Evolutionary conservation across 2,888 invertebrate species (phyloP).

Genomic region (Oscheius sp.): DNA sequence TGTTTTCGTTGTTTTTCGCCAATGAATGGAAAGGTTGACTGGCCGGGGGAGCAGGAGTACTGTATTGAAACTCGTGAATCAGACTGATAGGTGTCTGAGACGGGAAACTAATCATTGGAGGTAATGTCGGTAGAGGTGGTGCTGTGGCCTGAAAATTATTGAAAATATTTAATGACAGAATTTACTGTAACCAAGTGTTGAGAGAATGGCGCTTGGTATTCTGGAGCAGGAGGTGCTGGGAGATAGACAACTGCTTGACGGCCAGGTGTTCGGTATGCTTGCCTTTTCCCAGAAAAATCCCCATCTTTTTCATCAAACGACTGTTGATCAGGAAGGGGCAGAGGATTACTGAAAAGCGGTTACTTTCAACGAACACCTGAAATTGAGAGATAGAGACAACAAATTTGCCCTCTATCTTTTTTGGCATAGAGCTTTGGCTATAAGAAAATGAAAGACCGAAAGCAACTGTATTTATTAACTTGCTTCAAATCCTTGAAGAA

Average conservation of each 20-base stretch:
- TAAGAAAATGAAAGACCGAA: no score
- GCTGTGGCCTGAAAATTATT: conserved; percentile 28
- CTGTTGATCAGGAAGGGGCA: conserved; percentile 10
- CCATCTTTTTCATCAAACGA: background rate
- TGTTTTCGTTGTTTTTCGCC: conserved; percentile 1
- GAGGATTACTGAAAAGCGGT: background rate
- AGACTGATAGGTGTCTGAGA: conserved; percentile 9
- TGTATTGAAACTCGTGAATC: conserved; percentile 12
- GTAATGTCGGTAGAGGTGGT: conserved; percentile 20
- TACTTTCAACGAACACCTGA: background rate
- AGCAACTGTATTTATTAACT: no score
- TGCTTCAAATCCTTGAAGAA: no score
- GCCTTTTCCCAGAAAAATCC: conserved; percentile 27
- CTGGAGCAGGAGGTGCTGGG: conserved; percentile 37
- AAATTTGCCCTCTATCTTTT: no score
- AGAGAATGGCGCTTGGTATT: conserved; percentile 37
- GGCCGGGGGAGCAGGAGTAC: background rate
- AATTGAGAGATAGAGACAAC: background rate
- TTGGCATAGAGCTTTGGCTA: no score
- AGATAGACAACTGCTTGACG: conserved; percentile 48
- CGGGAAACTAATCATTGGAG: conserved; percentile 26
- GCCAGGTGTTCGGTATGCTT: conserved; percentile 44
- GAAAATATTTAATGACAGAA: no score
- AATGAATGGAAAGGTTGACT: conserved; percentile 6
- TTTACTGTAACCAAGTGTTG: conserved; percentile 53